Evolutionary conservation across 2,888 invertebrate genomes (phyloP), one percentile per base, ranked within the genome.

Genomic region (Bombylius major): DNA sequence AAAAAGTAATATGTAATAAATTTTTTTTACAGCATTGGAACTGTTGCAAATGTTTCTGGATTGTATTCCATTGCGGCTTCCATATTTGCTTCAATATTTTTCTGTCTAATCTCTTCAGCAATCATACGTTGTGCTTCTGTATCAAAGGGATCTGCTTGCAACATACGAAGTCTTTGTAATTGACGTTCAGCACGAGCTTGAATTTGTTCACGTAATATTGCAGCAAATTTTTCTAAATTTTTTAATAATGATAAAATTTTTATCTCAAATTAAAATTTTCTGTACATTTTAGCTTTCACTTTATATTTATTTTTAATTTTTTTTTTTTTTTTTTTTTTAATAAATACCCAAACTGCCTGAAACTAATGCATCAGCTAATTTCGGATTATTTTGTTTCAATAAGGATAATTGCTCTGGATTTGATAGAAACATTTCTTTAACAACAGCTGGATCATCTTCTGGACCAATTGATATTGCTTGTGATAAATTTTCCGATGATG

Each of bases 31-130:
- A 99, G 80, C 99, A 99, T 98, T 51, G 91, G 88, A 49, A 99
- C 97, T 42, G 93, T 92, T 56, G 96, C 98, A 75, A 98, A 98
- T 49, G 91, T 94, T 76, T 99, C 99, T 0, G 99, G 99, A 75
- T 96, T 93, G 71, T 93, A 93, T 70, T 99, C 98, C 84, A 98
- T 94, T 0, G 98, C 98, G 1, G 94, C 93, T 70, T 97, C 94
- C 96, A 98, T 97, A 69, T 97, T 97, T 0, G 93, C 91, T 73
- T 97, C 93, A 60, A 98, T 94, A 73, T 98, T 98, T 70, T 95
- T 90, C 68, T 89, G 92, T 64, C 88, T 81, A 61, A 98, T 98
- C 76, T 96, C 94, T 70, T 96, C 95, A 5, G 95, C 96, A 63
- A 98, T 97, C 67, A 94, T 80, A 59, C 88, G 80, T 73, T 98